Conservation (phyloP, 2,888 invertebrate species). For the Apamea sordens region DNA sequence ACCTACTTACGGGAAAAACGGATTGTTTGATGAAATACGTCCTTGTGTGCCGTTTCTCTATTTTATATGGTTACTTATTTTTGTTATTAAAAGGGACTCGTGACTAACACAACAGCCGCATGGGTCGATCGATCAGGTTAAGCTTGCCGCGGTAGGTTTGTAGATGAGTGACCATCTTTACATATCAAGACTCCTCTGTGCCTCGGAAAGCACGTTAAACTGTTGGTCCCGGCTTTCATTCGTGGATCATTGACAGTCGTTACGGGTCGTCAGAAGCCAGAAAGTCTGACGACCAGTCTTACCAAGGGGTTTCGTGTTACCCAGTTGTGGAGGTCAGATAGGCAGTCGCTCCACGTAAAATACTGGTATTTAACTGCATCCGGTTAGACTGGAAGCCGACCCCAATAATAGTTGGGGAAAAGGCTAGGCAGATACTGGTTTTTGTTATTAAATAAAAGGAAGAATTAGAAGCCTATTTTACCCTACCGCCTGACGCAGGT, state of each 20-base stretch:
- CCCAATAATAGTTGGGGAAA: no score
- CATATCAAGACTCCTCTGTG: background rate
- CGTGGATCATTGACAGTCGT: background rate
- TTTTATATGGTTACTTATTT: background rate
- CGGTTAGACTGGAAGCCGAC: no score
- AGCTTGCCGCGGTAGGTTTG: background rate
- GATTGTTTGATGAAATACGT: background rate
- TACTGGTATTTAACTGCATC: no score
- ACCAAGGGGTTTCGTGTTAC: no score
- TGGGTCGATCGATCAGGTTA: background rate
- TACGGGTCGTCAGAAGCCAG: background rate
- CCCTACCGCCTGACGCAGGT: no score
- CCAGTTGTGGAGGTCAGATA: no score
- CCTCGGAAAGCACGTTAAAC: no score
- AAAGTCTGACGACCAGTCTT: background rate
- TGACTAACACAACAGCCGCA: background rate
- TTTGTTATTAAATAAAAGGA: no score
- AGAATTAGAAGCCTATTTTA: no score
- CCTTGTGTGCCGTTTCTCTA: constrained; percentile 16
- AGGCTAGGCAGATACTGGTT: no score
- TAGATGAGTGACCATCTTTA: background rate
- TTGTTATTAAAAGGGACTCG: background rate
- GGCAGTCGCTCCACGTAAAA: no score
- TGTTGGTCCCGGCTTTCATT: background rate
- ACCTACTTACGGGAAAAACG: constrained; percentile 7